Percentiles rank a stretch among this genome's conserved stretches.
Evolutionary conservation across 2,113 vertebrate genomes (phyloP).

Genomic region (Murina feae): DNA sequence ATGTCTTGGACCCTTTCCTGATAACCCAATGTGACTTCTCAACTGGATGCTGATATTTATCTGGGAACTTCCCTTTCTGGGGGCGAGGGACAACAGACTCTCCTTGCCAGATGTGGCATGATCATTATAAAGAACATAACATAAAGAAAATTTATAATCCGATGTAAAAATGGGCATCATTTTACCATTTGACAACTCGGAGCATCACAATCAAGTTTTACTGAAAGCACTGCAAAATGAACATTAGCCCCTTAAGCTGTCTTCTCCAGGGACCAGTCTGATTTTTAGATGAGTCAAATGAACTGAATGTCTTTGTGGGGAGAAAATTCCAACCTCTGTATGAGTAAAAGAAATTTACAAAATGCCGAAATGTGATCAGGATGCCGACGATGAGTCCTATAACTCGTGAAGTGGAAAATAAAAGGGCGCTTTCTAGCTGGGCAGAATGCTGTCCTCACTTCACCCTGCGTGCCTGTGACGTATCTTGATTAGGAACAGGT

Average conservation of each 20-base stretch:
- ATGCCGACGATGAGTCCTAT: constrained; percentile 21
- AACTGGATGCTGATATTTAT: neutral
- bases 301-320: constrained; percentile 30
- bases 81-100: accelerated
- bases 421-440: constrained; percentile 31
- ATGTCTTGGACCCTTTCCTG: neutral
- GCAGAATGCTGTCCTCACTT: constrained; percentile 33
- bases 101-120: neutral
- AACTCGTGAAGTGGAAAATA: constrained; percentile 41
- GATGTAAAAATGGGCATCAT: neutral
- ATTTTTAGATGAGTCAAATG: constrained; percentile 39
- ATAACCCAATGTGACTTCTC: neutral
- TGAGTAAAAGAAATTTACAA: constrained; percentile 32
- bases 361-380: constrained; percentile 37
- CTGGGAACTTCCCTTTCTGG: neutral
- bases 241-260: constrained; percentile 24
- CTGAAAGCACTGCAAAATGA: constrained; percentile 51
- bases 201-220: constrained; percentile 49
- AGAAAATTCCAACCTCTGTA: constrained; percentile 49
- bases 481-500: constrained; percentile 32
- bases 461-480: neutral
- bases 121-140: neutral
- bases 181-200: constrained; percentile 45
- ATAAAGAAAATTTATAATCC: neutral
- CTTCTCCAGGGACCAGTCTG: constrained; percentile 2